These are phyloP conservation scores for Aplodontia rufa DNA, from an alignment of 2,113 vertebrate species.

Conservation along the genomic window DNA sequence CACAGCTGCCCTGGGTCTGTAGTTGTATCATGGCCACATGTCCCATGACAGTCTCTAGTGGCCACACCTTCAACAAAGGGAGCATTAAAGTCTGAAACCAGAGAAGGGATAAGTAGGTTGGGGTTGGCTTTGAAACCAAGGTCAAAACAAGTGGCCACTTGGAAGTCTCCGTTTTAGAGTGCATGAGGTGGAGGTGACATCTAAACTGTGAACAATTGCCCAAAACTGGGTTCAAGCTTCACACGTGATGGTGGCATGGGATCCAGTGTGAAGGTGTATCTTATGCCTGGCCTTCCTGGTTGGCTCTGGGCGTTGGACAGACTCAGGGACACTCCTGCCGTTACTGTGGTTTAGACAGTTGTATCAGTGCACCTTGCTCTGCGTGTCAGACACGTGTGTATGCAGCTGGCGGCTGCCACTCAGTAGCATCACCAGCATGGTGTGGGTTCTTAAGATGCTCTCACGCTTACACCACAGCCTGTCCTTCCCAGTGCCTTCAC, in stretches of 20 bases:
- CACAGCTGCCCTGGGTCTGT: accelerated
- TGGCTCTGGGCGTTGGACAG: background rate
- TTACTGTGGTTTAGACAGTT: background rate
- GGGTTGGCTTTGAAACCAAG: constrained; percentile 26
- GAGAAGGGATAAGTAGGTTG: background rate
- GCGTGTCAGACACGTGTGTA: background rate
- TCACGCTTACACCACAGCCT: background rate
- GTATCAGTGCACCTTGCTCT: accelerated
- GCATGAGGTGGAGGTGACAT: background rate
- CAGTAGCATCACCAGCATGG: background rate
- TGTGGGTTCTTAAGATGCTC: background rate
- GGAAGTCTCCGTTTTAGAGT: background rate
- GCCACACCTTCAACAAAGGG: background rate
- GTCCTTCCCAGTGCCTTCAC: background rate
- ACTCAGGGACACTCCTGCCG: background rate
- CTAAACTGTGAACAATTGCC: background rate
- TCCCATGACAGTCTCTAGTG: accelerated
- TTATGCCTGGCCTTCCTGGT: background rate
- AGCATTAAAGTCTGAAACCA: background rate
- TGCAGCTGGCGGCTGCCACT: background rate
- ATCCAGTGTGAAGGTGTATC: background rate
- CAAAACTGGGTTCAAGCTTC: background rate
- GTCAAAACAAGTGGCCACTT: constrained; percentile 27
- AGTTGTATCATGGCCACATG: accelerated
- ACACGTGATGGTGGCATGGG: background rate